These are phyloP conservation scores for Notarius quadriscutis DNA, from an alignment of 2,113 vertebrate species.

Conservation along the genomic window DNA sequence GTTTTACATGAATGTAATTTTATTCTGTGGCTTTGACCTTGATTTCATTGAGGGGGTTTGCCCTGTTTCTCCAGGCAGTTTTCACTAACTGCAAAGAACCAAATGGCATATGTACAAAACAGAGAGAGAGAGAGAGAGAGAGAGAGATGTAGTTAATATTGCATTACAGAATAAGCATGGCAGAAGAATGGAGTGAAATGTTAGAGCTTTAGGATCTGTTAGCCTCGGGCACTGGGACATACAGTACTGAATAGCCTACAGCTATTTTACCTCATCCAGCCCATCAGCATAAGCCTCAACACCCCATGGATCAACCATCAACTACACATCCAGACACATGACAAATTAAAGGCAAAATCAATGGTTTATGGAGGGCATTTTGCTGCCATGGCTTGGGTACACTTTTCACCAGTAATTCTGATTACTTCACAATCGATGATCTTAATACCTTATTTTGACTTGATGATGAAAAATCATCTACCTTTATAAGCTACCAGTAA, in stretches of 20 bases:
- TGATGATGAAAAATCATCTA: neutral
- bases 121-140: constrained; percentile 20
- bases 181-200: constrained; percentile 30
- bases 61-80: constrained; percentile 5
- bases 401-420: neutral
- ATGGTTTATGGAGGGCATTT: neutral
- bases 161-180: constrained; percentile 39
- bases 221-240: constrained; percentile 19
- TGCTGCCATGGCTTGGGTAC: neutral
- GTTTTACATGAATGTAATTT: constrained; percentile 12
- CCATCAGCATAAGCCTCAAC: constrained; percentile 10
- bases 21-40: constrained; percentile 26
- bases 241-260: constrained; percentile 19
- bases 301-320: neutral
- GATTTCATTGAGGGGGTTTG: constrained; percentile 30
- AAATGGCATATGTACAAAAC: constrained; percentile 1
- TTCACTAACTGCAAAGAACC: constrained; percentile 6
- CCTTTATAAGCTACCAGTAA: neutral
- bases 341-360: constrained; percentile 9
- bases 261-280: constrained; percentile 31
- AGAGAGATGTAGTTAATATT: constrained; percentile 48
- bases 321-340: neutral
- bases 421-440: neutral
- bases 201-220: constrained; percentile 24
- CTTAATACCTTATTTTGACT: neutral